These are phyloP conservation scores for Hanleya hanleyi DNA, from an alignment of 2,888 invertebrate genomes.

Conservation along the genomic window DNA sequence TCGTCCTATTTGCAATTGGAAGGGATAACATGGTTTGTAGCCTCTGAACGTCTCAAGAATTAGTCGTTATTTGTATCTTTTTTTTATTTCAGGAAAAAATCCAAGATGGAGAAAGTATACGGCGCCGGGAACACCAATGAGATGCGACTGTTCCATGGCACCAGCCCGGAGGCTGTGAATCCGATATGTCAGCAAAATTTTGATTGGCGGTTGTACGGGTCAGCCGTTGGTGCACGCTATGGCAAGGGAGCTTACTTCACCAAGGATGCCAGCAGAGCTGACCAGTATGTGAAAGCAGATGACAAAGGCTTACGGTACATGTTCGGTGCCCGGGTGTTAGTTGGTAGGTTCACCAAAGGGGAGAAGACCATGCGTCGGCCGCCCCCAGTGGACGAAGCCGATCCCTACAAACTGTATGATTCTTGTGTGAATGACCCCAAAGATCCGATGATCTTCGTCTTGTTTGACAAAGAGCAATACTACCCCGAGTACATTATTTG, in stretches of 20 bases:
- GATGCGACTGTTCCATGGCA: slow-evolving; percentile 49
- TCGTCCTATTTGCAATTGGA: no score
- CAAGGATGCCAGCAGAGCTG: slow-evolving; percentile 49
- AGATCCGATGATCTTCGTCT: neutral
- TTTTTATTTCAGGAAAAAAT: slow-evolving; percentile 33
- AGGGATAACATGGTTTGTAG: no score
- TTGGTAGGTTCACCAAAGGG: neutral
- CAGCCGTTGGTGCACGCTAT: slow-evolving; percentile 47
- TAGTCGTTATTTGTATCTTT: slow-evolving; percentile 39
- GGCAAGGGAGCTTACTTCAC: slow-evolving; percentile 57
- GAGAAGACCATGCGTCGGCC: neutral
- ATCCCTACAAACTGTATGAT: neutral
- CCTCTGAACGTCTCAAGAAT: slow-evolving; percentile 30
- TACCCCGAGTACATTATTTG: neutral
- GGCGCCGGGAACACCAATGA: slow-evolving; percentile 46
- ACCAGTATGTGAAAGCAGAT: slow-evolving; percentile 45
- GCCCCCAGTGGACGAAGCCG: neutral
- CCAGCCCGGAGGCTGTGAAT: slow-evolving; percentile 37
- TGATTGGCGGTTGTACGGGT: slow-evolving; percentile 49
- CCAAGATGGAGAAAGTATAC: slow-evolving; percentile 35
- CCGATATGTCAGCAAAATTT: slow-evolving; percentile 46
- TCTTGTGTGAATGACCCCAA: neutral
- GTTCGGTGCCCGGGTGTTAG: neutral
- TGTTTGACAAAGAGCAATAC: slow-evolving; percentile 1
- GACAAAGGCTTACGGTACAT: slow-evolving; percentile 13